Base-by-base conservation (phyloP, 2,113 vertebrate genomes). In the Reinhardtius hippoglossoides region DNA sequence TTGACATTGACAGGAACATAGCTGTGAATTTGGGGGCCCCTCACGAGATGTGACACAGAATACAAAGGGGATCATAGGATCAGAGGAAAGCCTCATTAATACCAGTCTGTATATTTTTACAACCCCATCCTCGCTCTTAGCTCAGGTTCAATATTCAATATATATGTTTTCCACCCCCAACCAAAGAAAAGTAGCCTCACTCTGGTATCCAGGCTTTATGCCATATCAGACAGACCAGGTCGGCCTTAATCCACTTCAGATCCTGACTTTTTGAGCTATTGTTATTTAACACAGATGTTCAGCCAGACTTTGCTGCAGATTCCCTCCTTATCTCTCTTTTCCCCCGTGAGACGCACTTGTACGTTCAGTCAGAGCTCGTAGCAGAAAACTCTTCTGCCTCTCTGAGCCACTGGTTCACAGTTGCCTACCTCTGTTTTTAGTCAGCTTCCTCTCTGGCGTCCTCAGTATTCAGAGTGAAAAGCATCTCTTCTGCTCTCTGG, bases 61-160 rank as follows among this genome's bases (percentile, higher is more conserved):
- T 42, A 78, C 83, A 84, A 86, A 76, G 71, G 71, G 71, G 71
- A 67, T 81, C 76, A 69, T 18, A 57, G 44, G 78, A 78, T 83
- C 75, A 78, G 37, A 82, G 46, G 61, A 74, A 85, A 76, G 48
- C 67, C 70, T 65, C 42, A 63, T 65, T 84, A 87, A 78, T 85
- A 55, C 67, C 76, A 78, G 66, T 79, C 73, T 62, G 71, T 35
- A 52, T 52, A n/a, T 14, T 14, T 52, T n/a, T 48, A 50, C 46
- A 15, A 18, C 46, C 46, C 44, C 27, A 5, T 42, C 54, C 23
- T 26, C 3, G 46, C 58, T 15, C 44, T 59, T n/a, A 64, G 27
- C 50, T 31, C 14, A 44, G 42, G 57, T 18, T 55, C n/a, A n/a
- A n/a, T n/a, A n/a, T 66, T 69, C 50, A 48, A 5, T 56, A 48